A percentile compares a stretch with the other conserved stretches of the same genome.
phyloP scores from a whole-genome alignment of 2,113 vertebrate genomes.

The Megaceryle torquata region DNA sequence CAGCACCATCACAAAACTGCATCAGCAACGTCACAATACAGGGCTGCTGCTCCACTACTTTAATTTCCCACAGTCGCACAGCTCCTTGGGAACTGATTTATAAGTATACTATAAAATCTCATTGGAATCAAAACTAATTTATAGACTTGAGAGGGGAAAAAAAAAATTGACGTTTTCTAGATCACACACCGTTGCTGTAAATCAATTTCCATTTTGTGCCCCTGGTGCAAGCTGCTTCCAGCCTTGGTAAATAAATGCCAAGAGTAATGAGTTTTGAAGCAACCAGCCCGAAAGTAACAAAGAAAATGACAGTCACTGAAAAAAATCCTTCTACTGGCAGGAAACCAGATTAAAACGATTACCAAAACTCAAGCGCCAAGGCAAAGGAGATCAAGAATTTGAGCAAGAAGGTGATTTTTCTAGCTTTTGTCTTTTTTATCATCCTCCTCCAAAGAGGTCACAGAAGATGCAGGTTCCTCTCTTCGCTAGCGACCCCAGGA shows the following conservation, averaged over 20 bases:
- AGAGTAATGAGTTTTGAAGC: slow-evolving; percentile 56
- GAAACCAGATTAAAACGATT: slow-evolving; percentile 40
- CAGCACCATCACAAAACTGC: background rate
- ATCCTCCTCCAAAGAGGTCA: background rate
- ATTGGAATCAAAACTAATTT: slow-evolving; percentile 35
- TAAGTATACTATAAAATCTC: background rate
- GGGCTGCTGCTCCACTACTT: background rate
- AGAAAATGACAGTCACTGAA: slow-evolving; percentile 5
- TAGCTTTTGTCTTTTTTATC: background rate
- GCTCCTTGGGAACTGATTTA: slow-evolving; percentile 1
- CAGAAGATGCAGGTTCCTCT: rapidly evolving
- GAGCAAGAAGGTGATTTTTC: background rate
- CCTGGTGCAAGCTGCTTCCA: background rate
- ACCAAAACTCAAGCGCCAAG: background rate
- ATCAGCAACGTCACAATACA: background rate
- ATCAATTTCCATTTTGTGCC: slow-evolving; percentile 37
- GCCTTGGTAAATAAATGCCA: slow-evolving; percentile 62
- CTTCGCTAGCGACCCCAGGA: background rate
- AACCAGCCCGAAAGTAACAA: slow-evolving; percentile 33
- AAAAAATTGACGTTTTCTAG: slow-evolving; percentile 26
- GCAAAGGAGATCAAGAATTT: background rate
- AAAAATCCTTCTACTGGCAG: background rate
- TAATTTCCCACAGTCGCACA: background rate
- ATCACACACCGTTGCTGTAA: background rate
- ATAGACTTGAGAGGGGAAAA: slow-evolving; percentile 7